A percentile compares a stretch with the other conserved stretches of the same genome.
phyloP scores from a whole-genome alignment of 2,888 invertebrate genomes.

The Mesopsocus fuscifrons region DNA sequence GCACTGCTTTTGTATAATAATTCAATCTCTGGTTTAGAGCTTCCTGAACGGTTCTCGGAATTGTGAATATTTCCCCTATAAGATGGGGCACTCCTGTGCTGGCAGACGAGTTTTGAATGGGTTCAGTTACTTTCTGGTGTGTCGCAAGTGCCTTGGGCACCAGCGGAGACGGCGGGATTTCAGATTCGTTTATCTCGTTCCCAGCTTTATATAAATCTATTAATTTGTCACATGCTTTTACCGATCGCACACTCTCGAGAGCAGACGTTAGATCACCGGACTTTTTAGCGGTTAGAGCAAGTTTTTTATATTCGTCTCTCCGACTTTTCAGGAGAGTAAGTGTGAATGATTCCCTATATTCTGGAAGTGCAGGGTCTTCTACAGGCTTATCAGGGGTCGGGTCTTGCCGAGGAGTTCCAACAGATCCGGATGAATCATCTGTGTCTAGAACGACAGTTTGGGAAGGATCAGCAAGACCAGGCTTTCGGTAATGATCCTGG shows the following conservation, averaged over 20 bases:
- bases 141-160: no score
- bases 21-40: constrained; percentile 4
- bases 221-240: neutral
- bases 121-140: neutral
- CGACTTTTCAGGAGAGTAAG: neutral
- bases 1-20: neutral
- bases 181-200: neutral
- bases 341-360: neutral
- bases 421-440: no score
- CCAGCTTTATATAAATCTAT: neutral
- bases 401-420: no score
- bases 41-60: constrained; percentile 1
- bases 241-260: neutral
- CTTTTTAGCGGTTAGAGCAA: constrained; percentile 2
- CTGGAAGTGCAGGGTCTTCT: neutral
- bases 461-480: neutral
- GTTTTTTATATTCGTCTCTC: constrained; percentile 1
- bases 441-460: neutral
- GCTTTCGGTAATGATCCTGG: neutral
- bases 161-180: neutral
- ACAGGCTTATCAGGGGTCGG: neutral
- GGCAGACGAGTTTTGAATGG: neutral
- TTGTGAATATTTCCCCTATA: neutral
- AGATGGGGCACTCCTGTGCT: neutral
- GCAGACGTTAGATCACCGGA: neutral